These are phyloP conservation scores for Grallaria varia DNA, from an alignment of 2,113 vertebrate species.

Conservation along the genomic window DNA sequence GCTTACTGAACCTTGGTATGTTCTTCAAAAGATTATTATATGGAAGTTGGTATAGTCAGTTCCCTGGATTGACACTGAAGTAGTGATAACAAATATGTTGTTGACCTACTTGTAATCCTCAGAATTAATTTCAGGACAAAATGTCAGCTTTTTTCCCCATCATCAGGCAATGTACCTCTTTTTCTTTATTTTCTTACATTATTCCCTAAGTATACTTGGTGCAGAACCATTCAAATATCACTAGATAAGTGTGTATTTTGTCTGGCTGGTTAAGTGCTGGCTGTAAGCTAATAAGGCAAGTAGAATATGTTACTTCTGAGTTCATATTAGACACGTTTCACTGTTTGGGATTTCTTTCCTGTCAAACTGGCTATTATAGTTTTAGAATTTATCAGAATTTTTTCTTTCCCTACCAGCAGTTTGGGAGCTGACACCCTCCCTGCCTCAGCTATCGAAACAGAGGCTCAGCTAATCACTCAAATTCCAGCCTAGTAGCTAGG, in stretches of 20 bases:
- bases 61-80: background rate
- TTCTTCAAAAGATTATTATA: background rate
- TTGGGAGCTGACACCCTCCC: no score
- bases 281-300: background rate
- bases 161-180: no score
- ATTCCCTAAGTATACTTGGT: background rate
- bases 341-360: background rate
- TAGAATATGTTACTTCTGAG: background rate
- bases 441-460: no score
- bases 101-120: background rate
- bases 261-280: background rate
- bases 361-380: background rate
- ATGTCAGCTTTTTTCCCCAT: background rate
- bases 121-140: background rate
- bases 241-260: background rate
- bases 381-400: no score
- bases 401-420: no score
- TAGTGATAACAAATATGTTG: background rate
- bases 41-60: background rate
- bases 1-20: background rate
- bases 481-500: no score
- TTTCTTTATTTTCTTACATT: background rate
- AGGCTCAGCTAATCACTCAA: no score
- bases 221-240: background rate
- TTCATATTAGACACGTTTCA: background rate